Evolutionary conservation across 2,888 invertebrate species (phyloP), one percentile per base, ranked within the genome.

Genomic region (Glaucopsyche alexis): DNA sequence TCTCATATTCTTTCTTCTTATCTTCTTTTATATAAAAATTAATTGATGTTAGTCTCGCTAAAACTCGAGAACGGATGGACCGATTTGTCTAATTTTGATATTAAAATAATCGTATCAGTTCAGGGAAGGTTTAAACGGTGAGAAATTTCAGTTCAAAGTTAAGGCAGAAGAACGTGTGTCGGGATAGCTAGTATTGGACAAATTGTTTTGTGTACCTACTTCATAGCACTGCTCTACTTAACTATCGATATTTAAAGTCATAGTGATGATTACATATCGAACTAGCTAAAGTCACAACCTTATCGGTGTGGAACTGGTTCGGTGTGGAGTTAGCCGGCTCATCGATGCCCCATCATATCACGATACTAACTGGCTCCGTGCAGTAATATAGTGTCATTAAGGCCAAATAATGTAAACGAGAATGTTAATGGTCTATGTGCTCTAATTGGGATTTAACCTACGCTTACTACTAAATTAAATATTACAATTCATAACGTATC

Each of bases 241-340:
- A 38, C 29, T 60, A 60, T 60, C 9, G 19, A 55, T 19, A 19
- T 16, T 9, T 11, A 55, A 55, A 60, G 13, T 60, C 13, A 29
- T 38, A 38, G 60, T 60, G 29, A 29, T 55, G 42, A 67, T 42
- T 55, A 52, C 66, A 67, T 67, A 66, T 72, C 52, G 55, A 52
- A 50, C 66, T 49, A 29, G n/a, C 5, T 42, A 55, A 16, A 47
- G 65, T 16, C 72, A 66, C 64, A 72, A 72, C 72, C 67, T 72
- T 72, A 72, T 72, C 72, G 45, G 52, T 67, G 29, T n/a, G 40
- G 19, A 72, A 72, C 67, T 29, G 67, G 72, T 67, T 72, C 40
- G 19, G 52, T 52, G 52, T 67, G 67, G 52, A 49, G 16, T 13
- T 14, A 29, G 13, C 29, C 47, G 16, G 29, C 69, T 47, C 29